Evolutionary conservation across 2,888 invertebrate species (phyloP).

Genomic region (Orchesellides sinensis): DNA sequence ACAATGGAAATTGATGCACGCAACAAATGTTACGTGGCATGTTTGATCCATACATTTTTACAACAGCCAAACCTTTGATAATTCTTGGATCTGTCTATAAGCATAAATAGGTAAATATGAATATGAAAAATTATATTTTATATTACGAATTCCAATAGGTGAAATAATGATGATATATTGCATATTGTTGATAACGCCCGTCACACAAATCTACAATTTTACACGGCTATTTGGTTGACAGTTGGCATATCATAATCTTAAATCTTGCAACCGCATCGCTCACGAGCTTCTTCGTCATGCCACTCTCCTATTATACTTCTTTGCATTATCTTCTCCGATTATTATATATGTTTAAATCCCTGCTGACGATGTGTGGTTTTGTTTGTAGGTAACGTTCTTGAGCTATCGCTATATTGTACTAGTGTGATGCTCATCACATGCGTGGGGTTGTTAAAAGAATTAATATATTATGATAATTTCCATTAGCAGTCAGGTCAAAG

Average conservation of each 20-base stretch:
- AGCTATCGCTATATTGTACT: too few relatives aligned
- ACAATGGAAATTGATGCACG: too few relatives aligned
- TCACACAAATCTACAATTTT: constrained; percentile 19
- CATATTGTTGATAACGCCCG: constrained; percentile 35
- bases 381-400: too few relatives aligned
- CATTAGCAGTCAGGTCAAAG: constrained; percentile 40
- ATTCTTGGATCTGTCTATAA: too few relatives aligned
- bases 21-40: not conserved
- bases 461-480: constrained; percentile 45
- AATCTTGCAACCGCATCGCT: too few relatives aligned
- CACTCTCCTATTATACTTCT: too few relatives aligned
- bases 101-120: not conserved
- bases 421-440: not conserved
- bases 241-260: constrained; percentile 5
- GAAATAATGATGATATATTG: constrained; percentile 26
- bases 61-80: too few relatives aligned
- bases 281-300: too few relatives aligned
- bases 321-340: too few relatives aligned
- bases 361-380: too few relatives aligned
- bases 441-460: constrained; percentile 46
- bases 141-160: constrained; percentile 21
- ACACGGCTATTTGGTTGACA: not conserved
- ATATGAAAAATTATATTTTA: constrained; percentile 12
- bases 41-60: too few relatives aligned
- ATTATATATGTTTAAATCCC: too few relatives aligned